A percentile compares a stretch with the other conserved stretches of the same genome.
These are phyloP conservation scores for Oncopeltus fasciatus DNA, from an alignment of 1,140 invertebrate genomes.

Conservation along the genomic window DNA sequence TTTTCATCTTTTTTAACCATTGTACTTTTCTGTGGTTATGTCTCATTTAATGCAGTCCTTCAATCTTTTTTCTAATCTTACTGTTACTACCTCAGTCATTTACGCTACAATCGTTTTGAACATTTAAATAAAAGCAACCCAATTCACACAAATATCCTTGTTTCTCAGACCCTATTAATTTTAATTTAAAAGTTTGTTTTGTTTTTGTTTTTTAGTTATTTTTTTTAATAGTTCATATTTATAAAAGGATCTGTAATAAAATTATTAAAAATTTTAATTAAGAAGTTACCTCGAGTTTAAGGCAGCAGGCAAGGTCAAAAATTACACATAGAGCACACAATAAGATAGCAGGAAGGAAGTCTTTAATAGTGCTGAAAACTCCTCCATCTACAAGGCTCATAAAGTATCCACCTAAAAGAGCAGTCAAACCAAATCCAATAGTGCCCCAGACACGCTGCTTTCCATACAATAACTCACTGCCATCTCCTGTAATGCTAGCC, in stretches of 20 bases:
- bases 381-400: slow-evolving; percentile 40
- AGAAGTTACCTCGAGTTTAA: slow-evolving; percentile 39
- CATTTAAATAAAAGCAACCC: too few relatives aligned
- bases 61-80: too few relatives aligned
- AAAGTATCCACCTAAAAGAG: slow-evolving; percentile 44
- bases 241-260: not conserved
- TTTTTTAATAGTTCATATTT: not conserved
- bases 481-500: slow-evolving; percentile 31
- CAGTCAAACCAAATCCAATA: slow-evolving; percentile 53
- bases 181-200: not conserved
- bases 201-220: too few relatives aligned
- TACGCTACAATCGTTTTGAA: too few relatives aligned
- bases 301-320: slow-evolving; percentile 35
- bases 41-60: too few relatives aligned
- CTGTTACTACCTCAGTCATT: too few relatives aligned
- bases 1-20: too few relatives aligned
- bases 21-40: too few relatives aligned
- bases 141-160: too few relatives aligned
- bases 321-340: slow-evolving; percentile 43
- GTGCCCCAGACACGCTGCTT: slow-evolving; percentile 65
- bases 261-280: not conserved
- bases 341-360: slow-evolving; percentile 52
- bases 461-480: slow-evolving; percentile 50
- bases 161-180: too few relatives aligned
- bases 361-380: slow-evolving; percentile 35